A percentile compares a stretch with the other conserved stretches of the same genome.
Conservation (phyloP, 2,797 vertebrate genomes). For the Cynopterus sphinx region DNA sequence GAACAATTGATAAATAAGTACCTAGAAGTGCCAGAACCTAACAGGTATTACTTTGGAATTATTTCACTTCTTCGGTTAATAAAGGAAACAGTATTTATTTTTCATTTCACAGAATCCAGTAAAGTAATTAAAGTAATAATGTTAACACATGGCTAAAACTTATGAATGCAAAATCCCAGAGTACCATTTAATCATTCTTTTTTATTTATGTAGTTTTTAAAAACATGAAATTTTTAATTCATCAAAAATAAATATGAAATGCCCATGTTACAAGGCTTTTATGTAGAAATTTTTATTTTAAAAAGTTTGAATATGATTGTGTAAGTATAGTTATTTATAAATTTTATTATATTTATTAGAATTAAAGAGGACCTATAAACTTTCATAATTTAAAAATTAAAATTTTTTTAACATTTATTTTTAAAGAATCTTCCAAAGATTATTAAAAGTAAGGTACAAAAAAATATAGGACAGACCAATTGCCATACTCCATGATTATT, state of each 20-base stretch:
- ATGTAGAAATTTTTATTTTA: conserved; percentile 43
- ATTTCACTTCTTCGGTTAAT: conserved; percentile 44
- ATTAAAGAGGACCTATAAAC: neutral
- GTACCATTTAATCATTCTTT: conserved; percentile 53
- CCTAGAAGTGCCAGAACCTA: neutral
- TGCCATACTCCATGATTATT: neutral
- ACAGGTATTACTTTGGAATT: conserved; percentile 44
- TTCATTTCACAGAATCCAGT: conserved; percentile 57
- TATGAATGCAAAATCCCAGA: conserved; percentile 61
- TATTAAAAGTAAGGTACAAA: conserved; percentile 14
- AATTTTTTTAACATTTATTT: conserved; percentile 32
- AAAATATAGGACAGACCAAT: neutral
- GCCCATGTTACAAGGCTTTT: neutral
- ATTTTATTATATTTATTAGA: neutral
- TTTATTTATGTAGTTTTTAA: conserved; percentile 28
- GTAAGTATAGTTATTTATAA: neutral
- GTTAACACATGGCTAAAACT: conserved; percentile 69
- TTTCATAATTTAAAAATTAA: conserved; percentile 18
- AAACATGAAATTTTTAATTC: conserved; percentile 49
- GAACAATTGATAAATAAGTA: conserved; percentile 45
- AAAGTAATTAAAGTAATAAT: conserved; percentile 72
- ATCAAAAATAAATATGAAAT: neutral
- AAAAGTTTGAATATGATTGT: neutral
- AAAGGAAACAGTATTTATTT: conserved; percentile 39
- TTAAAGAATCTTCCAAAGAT: conserved; percentile 14